Base-by-base conservation (phyloP, 2,888 invertebrate species). In the Pristionchus arcanus region DNA sequence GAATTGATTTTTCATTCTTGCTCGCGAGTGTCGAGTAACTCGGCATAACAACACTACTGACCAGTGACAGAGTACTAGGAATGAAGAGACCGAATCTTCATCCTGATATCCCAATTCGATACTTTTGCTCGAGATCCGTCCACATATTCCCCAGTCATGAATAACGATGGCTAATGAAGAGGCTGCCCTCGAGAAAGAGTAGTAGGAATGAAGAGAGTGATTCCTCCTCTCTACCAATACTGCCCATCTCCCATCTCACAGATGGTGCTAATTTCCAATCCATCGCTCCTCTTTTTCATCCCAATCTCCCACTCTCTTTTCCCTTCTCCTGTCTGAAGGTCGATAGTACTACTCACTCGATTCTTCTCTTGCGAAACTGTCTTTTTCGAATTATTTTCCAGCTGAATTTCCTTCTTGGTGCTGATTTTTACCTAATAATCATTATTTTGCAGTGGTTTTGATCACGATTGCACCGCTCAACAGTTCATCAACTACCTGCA, bases 381-480 rank as follows among this genome's bases (percentile, higher is more conserved):
- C 15, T 34, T n/a, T 74, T 49, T 49, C 9, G 19, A 55, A 55
- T 77, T 42, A 42, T 49, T 77, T 19, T 42, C 42, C 42, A 4
- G 19, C 2, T 31, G 25, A 74, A 74, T 74, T 74, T 21, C 1
- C 15, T 34, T 74, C 19, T 49, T 81, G 53, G 3, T 25, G 28
- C 13, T 15, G 7, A 74, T 74, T 25, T 34, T 1, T 25, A 11
- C 37, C 37, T 21, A 13, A 16, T 11, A 71, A 28, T 34, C 13
- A 49, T 19, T n/a, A 25, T 28, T 31, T 92, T 94, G 90, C 91
- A 94, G 94, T 28, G 94, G 94, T 7, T 94, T 94, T 89, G 94
- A 95, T 77, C 94, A 94, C 90, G 93, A 94, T 74, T 94, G 94
- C 90, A 94, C 94, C 7, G 93, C 93, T 25, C 94, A 94, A 90